Percentiles rank a stretch among this genome's conserved stretches.
Evolutionary conservation across 2,888 invertebrate genomes (phyloP).

Genomic region (Napeogenes sylphis): DNA sequence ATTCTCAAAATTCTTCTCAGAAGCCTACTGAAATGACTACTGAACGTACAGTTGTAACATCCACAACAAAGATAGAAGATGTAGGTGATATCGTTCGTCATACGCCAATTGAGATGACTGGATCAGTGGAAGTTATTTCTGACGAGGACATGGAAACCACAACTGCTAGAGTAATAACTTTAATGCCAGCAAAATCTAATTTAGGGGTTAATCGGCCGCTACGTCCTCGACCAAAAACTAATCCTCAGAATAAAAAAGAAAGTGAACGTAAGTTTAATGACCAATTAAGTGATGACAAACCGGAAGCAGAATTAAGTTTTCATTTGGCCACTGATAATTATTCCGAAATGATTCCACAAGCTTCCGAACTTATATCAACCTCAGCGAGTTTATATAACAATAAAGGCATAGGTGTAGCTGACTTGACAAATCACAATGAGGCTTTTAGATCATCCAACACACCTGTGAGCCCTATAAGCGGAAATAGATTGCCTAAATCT

Average conservation of each 20-base stretch:
- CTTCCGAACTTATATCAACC: conserved; percentile 43
- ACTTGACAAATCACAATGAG: conserved; percentile 43
- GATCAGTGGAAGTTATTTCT: conserved; percentile 66
- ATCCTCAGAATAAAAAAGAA: conserved; percentile 53
- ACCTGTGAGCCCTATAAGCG: conserved; percentile 39
- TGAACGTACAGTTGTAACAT: conserved; percentile 33
- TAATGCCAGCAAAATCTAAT: conserved; percentile 88
- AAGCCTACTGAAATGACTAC: conserved; percentile 35
- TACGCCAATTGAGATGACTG: conserved; percentile 56
- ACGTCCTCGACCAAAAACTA: conserved; percentile 78
- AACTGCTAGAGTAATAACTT: conserved; percentile 72
- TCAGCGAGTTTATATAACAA: conserved; percentile 37
- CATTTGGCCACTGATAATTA: conserved; percentile 48
- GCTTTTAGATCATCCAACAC: conserved; percentile 39
- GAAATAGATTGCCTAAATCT: conserved; percentile 62
- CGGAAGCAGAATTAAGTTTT: conserved; percentile 48
- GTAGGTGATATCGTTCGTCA: conserved; percentile 49
- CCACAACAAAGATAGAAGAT: conserved; percentile 31
- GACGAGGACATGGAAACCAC: conserved; percentile 66
- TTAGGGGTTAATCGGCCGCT: conserved; percentile 85
- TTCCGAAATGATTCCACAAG: conserved; percentile 40
- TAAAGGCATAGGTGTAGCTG: conserved; percentile 34
- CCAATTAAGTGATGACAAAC: conserved; percentile 47
- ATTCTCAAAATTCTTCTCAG: conserved; percentile 75
- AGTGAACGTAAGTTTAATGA: conserved; percentile 53